phyloP scores from a whole-genome alignment of 2,113 vertebrate genomes.

The Andinoacara biseriatus region DNA sequence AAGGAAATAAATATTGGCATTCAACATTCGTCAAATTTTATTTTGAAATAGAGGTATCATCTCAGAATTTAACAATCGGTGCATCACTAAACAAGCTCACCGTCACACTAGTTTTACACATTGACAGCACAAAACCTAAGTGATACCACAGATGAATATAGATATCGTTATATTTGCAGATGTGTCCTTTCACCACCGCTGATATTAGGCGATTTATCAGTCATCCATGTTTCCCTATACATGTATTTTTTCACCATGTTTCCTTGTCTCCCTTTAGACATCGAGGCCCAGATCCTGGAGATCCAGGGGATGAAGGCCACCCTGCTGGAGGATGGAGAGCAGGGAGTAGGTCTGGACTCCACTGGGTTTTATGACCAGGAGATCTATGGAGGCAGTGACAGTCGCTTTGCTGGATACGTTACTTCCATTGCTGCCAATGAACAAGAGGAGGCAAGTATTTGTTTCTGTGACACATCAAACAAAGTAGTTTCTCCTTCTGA shows the following conservation, averaged over 20 bases:
- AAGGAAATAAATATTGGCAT: too few species aligned
- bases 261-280: slow-evolving; percentile 80
- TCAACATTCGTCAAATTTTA: too few species aligned
- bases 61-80: not conserved
- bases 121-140: not conserved
- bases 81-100: too few species aligned
- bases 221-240: not conserved
- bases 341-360: slow-evolving; percentile 96
- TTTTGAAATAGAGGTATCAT: not conserved
- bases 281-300: slow-evolving; percentile 98
- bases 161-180: not conserved
- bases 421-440: slow-evolving; percentile 98
- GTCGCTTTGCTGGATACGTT: slow-evolving; percentile 96
- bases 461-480: not conserved
- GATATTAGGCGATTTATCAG: not conserved
- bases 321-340: slow-evolving; percentile 87
- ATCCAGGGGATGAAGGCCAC: slow-evolving; percentile 96
- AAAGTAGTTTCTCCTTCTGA: not conserved
- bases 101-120: not conserved
- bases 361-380: slow-evolving; percentile 98
- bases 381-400: slow-evolving; percentile 97
- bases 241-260: not conserved
- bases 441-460: slow-evolving; percentile 91
- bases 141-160: not conserved
- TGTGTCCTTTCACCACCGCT: not conserved